Conservation (phyloP, 2,888 invertebrate genomes). For the Protodeltote pygarga region DNA sequence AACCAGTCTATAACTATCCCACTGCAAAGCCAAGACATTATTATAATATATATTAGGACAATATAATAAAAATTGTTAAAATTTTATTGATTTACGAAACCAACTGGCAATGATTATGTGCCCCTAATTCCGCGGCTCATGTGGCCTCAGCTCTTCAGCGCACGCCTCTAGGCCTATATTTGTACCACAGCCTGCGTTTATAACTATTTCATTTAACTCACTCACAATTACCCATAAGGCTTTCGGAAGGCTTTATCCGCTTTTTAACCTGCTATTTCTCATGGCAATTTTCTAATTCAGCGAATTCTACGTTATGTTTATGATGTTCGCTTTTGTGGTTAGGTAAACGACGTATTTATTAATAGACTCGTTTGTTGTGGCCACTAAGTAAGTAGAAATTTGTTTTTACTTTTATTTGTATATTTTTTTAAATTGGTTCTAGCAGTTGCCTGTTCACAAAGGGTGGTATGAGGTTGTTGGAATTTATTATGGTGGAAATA, state of each 20-base stretch:
- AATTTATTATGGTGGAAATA: no score
- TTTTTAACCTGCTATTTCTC: slow-evolving; percentile 57
- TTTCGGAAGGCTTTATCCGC: slow-evolving; percentile 60
- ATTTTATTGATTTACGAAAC: no score
- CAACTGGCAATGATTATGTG: background rate
- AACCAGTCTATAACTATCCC: no score
- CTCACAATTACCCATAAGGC: slow-evolving; percentile 62
- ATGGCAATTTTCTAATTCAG: slow-evolving; percentile 58
- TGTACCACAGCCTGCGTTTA: slow-evolving; percentile 64
- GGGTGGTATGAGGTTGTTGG: background rate
- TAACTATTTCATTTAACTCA: slow-evolving; percentile 73
- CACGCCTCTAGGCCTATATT: slow-evolving; percentile 69
- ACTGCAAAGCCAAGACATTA: no score
- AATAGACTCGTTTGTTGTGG: slow-evolving; percentile 30
- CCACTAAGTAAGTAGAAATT: slow-evolving; percentile 16
- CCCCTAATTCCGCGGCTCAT: slow-evolving; percentile 17
- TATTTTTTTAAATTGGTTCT: slow-evolving; percentile 13
- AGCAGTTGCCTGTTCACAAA: slow-evolving; percentile 3
- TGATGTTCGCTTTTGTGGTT: slow-evolving; percentile 5
- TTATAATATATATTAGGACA: no score
- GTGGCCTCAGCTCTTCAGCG: no score
- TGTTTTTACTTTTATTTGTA: slow-evolving; percentile 19
- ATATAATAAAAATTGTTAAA: no score
- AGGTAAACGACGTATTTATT: slow-evolving; percentile 16
- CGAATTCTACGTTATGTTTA: slow-evolving; percentile 27